Base-by-base conservation (phyloP, 1,140 invertebrate genomes). In the Physella acuta region DNA sequence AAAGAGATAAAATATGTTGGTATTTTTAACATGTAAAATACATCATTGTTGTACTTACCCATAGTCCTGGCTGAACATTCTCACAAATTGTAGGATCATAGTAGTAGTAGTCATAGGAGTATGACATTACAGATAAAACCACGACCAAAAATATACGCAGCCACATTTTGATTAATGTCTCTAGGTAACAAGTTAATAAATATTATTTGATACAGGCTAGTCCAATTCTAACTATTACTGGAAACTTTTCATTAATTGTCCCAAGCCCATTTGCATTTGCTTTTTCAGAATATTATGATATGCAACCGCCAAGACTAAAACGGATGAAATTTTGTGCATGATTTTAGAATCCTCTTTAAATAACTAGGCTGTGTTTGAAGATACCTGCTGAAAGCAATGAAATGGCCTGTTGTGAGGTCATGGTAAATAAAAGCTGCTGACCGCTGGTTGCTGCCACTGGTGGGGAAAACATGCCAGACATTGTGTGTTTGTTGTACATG, bases 31-130 rank as follows among this genome's bases (percentile, higher is more conserved):
- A n/a, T n/a, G n/a, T n/a, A n/a, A n/a, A n/a, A n/a, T n/a, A n/a
- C n/a, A n/a, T n/a, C n/a, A n/a, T n/a, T n/a, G n/a, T n/a, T n/a
- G n/a, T n/a, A 72, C 71, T 69, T 33, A 74, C 75, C 75, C 73
- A 77, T 30, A 73, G 52, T 33, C 75, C 73, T n/a, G 75, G 71
- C 49, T 77, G 73, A 0, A 75, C 53, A 33, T 72, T 71, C 14
- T 62, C 61, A 67, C 75, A 77, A 4, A 72, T 65, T 17, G 60
- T 65, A 26, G 67, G 44, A 24, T 77, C 71, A 49, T 71, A 71
- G 39, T 61, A 75, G 51, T 70, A 71, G 33, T 68, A 68, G 16
- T 68, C 66, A 33, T 44, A 68, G 56, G 31, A 58, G 26, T 56
- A 56, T 1, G 36, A 61, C 36, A 39, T 61, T 24, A 44, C 30